Base-by-base conservation (phyloP, 2,113 vertebrate genomes). In the Eulemur macaco region DNA sequence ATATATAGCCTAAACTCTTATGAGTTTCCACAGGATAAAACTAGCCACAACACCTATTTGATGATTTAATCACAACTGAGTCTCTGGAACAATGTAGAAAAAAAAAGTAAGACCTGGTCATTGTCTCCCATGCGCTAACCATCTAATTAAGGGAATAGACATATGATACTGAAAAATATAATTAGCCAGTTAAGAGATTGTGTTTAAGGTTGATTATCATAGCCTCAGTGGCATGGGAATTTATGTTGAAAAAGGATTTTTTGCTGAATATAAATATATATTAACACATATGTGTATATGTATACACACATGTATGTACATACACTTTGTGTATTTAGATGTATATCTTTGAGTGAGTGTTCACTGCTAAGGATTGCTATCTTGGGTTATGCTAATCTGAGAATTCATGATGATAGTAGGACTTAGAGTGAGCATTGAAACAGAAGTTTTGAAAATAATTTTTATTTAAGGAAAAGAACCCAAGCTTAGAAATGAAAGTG, bases 381-480 rank as follows among this genome's bases (percentile, higher is more conserved):
- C 64, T 45, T 25, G 39, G 21, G 34, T 47, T 80, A 87, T 58
- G 25, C 45, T 86, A 89, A 82, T 50, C 25, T n/a, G 27, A 63
- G 47, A 74, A 74, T 86, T 82, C 82, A 42, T 54, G 68, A 54
- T 86, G 34, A n/a, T 58, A 73, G n/a, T 20, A 74, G 47, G 76
- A 68, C 12, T 90, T 73, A 82, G 21, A 45, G 2, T 87, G 42
- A 95, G 6, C 25, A 88, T 6, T 86, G 27, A 96, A 81, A 88
- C 8, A 81, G 17, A 89, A 91, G 7, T 54, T 92, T 88, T 69
- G 18, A 63, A 95, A 93, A 90, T 78, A 84, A 37, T 91, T 94
- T 91, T 84, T 91, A 47, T 89, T 80, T 10, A 39, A 73, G 23
- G 13, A 71, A 64, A 74, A 92, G 8, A 74, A 47, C 34, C 39